Conservation (phyloP, 1,140 invertebrate genomes). For the Lordiphosa stackelbergi region DNA sequence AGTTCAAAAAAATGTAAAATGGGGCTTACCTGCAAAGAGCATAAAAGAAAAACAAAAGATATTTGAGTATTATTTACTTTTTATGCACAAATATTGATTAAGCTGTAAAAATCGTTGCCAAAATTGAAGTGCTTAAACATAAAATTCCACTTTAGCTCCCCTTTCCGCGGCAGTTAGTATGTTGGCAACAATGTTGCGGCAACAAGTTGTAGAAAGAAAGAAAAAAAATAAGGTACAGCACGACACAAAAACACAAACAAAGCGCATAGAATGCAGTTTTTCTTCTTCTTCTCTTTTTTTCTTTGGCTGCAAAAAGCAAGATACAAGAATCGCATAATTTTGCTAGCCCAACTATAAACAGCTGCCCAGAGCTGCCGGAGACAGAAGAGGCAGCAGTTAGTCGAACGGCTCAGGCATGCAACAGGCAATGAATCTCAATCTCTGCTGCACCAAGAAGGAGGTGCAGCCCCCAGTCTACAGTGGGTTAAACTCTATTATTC, state of each 20-base stretch:
- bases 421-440: constrained; percentile 75
- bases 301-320: constrained; percentile 1
- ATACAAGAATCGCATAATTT: constrained; percentile 39
- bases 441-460: constrained; percentile 29
- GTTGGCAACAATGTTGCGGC: constrained; percentile 53
- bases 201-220: constrained; percentile 40
- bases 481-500: too few species aligned
- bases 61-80: constrained; percentile 47
- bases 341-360: constrained; percentile 4
- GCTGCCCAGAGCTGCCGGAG: constrained; percentile 5
- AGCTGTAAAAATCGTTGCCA: constrained; percentile 53
- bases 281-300: constrained; percentile 4
- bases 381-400: constrained; percentile 40
- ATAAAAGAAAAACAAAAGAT: constrained; percentile 42
- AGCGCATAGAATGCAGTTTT: constrained; percentile 46
- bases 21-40: constrained; percentile 62
- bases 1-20: constrained; percentile 57
- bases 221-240: constrained; percentile 51
- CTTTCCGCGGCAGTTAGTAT: too few species aligned
- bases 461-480: constrained; percentile 3
- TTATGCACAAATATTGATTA: constrained; percentile 69
- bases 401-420: constrained; percentile 66
- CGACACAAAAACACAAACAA: constrained; percentile 50
- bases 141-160: constrained; percentile 1
- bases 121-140: constrained; percentile 17